phyloP scores from a whole-genome alignment of 2,888 invertebrate species.

The Eumacrocentrus americanus region DNA sequence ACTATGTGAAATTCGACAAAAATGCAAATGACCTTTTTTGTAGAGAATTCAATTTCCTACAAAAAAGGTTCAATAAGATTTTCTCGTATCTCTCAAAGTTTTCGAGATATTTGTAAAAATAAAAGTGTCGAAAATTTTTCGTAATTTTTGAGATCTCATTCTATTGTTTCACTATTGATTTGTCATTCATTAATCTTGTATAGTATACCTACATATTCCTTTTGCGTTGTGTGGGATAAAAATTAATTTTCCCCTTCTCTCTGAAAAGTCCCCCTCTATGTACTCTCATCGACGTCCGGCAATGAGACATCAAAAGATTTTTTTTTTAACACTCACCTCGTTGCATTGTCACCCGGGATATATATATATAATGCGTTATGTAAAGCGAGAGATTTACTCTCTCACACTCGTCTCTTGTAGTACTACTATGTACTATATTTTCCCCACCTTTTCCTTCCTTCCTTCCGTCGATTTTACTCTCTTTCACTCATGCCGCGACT shows the following conservation, averaged over 20 bases:
- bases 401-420: too few species aligned
- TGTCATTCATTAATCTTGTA: too few species aligned
- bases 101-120: too few species aligned
- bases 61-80: too few species aligned
- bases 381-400: conserved; percentile 38
- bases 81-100: too few species aligned
- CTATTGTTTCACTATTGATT: too few species aligned
- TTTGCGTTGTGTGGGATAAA: not conserved
- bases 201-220: too few species aligned
- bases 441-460: conserved; percentile 38
- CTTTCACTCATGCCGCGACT: conserved; percentile 1
- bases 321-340: conserved; percentile 33
- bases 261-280: conserved; percentile 8
- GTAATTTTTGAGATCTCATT: too few species aligned
- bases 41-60: too few species aligned
- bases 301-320: conserved; percentile 44
- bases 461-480: conserved; percentile 29
- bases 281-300: not conserved
- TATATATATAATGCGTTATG: conserved; percentile 52
- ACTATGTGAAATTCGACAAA: too few species aligned
- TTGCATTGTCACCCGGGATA: conserved; percentile 40
- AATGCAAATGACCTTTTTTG: too few species aligned
- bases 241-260: conserved; percentile 14
- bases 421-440: not conserved
- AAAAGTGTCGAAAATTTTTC: too few species aligned